These are phyloP conservation scores for Calyptomena viridis DNA, from an alignment of 2,113 vertebrate species.

Conservation along the genomic window DNA sequence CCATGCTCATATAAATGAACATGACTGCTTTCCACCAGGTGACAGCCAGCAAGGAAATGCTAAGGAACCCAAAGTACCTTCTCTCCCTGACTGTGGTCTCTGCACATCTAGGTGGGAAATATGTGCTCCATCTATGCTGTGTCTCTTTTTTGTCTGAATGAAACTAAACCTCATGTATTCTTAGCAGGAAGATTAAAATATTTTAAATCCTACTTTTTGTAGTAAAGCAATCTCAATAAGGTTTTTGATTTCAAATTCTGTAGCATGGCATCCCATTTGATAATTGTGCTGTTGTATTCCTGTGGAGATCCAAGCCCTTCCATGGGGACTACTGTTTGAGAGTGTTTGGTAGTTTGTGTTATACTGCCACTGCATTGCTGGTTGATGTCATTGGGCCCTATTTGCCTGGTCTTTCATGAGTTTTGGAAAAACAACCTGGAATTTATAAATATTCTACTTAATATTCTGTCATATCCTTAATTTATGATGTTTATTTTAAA, in stretches of 20 bases:
- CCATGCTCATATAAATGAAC: not conserved
- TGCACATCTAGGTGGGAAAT: not conserved
- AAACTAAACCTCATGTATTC: not conserved
- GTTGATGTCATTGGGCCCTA: not conserved
- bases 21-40: not conserved
- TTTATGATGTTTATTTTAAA: not conserved
- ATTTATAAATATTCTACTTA: not conserved
- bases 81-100: not conserved
- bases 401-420: not conserved
- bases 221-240: not conserved
- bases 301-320: not conserved
- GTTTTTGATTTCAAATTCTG: not conserved
- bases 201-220: not conserved
- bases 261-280: not conserved
- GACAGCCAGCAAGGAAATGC: not conserved
- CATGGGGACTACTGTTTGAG: not conserved
- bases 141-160: not conserved
- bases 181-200: not conserved
- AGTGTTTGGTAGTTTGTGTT: not conserved
- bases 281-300: not conserved
- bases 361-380: not conserved
- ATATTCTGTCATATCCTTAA: not conserved
- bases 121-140: fast-evolving
- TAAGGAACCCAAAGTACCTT: not conserved
- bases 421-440: not conserved